Conservation (phyloP, 2,888 invertebrate genomes). For the Clepsis dumicolana region DNA sequence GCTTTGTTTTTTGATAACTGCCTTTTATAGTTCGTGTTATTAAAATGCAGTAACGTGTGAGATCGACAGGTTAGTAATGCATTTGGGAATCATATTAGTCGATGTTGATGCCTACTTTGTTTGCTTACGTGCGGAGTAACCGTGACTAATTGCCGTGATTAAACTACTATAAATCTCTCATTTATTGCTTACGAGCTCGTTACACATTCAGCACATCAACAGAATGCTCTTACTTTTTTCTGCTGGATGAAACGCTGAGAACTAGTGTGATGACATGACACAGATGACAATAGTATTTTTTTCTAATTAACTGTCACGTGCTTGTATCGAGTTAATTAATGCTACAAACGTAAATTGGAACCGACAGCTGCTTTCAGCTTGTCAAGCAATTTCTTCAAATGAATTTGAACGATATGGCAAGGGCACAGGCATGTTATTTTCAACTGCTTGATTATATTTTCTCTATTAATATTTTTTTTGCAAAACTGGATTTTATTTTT, state of each 20-base stretch:
- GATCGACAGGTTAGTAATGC: conserved; percentile 23
- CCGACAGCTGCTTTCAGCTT: neutral
- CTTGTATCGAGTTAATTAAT: neutral
- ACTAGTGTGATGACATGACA: neutral
- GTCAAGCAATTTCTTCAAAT: neutral
- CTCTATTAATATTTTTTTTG: neutral
- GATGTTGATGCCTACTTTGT: conserved; percentile 15
- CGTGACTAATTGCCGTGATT: conserved; percentile 78
- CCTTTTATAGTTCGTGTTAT: conserved; percentile 27
- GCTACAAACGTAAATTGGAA: neutral
- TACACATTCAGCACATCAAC: conserved; percentile 6
- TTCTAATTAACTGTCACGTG: neutral
- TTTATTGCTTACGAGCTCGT: conserved; percentile 53
- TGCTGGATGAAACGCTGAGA: conserved; percentile 7
- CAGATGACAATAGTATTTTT: conserved; percentile 5
- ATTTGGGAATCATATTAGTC: conserved; percentile 16
- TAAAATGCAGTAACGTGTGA: conserved; percentile 31
- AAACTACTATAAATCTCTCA: conserved; percentile 73
- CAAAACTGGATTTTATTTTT: no score
- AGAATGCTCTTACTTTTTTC: conserved; percentile 10
- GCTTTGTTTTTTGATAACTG: conserved; percentile 48
- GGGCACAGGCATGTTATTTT: no score
- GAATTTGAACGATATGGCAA: neutral
- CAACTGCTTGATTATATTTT: neutral
- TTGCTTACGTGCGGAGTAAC: conserved; percentile 52